A percentile compares a stretch with the other conserved stretches of the same genome.
Conservation (phyloP, 2,888 invertebrate species). For the Machimus atricapillus region DNA sequence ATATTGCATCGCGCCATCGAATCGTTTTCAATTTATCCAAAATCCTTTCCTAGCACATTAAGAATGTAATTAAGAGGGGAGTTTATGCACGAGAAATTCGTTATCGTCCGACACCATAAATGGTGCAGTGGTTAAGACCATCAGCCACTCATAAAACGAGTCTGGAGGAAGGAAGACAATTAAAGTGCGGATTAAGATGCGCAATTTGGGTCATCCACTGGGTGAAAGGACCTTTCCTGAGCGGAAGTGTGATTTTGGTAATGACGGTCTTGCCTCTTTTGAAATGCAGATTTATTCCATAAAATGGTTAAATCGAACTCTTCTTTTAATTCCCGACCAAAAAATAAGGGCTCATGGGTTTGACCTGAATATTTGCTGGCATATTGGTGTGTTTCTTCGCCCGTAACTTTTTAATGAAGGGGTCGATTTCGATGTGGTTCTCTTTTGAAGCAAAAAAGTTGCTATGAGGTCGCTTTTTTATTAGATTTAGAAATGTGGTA, state of each 20-base stretch:
- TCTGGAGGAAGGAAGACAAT: neutral
- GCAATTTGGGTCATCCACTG: neutral
- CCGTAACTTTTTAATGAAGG: neutral
- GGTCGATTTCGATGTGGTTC: neutral
- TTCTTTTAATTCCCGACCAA: neutral
- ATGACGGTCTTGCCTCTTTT: neutral
- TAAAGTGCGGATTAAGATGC: neutral
- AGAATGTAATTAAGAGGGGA: neutral
- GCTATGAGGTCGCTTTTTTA: neutral
- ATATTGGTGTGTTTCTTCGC: neutral
- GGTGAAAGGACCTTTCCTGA: neutral
- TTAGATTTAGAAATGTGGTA: neutral
- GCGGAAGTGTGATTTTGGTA: neutral
- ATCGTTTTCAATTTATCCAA: neutral
- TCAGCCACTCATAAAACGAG: neutral
- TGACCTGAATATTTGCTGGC: neutral
- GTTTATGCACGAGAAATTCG: neutral
- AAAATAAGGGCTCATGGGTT: neutral
- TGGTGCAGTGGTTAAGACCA: neutral
- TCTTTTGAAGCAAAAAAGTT: neutral
- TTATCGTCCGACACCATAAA: neutral
- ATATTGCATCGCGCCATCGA: neutral
- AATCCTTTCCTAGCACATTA: neutral
- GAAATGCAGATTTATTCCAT: neutral
- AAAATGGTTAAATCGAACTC: neutral